Evolutionary conservation across 2,888 invertebrate genomes (phyloP), one percentile per base, ranked within the genome.

Genomic region (Pilophorus perplexus): DNA sequence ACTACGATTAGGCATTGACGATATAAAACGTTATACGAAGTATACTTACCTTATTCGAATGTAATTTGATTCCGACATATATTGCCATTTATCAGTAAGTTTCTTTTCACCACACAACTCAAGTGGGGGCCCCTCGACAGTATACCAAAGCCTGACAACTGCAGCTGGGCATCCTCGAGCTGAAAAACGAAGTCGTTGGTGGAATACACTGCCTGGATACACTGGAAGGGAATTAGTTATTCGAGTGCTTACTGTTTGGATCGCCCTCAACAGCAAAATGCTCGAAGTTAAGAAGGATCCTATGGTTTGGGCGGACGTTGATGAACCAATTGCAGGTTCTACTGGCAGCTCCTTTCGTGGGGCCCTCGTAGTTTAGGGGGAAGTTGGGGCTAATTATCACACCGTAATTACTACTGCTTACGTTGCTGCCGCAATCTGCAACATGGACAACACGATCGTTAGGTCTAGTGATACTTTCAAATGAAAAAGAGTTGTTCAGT

Each of bases 301-400:
- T 86, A 77, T 92, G 90, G 73, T 87, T 87, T 28, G 89, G 88
- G 72, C 89, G 84, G 68, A 93, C 94, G 70, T 85, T 88, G 76
- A 99, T 90, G 77, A 89, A 90, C 98, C 98, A 99, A 79, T 97
- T 94, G 81, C 98, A 99, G 70, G 90, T 91, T 77, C 89, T 87
- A 72, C 90, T 90, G 55, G 92, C 88, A 72, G 87, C 82, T 64
- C 88, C 88, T 72, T 85, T 84, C 46, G 85, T 81, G 1, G 91
- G 91, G 52, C 90, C 86, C 75, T 89, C 89, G 80, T 98, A 98
- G 74, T 93, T 89, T 44, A 42, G 25, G 60, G 96, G 96, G 81
- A 86, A 95, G 74, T 91, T 89, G 44, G 96, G 96, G 72, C 94
- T 93, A 70, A 88, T 85, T 74, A 94, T 89, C 75, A 83, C 88